Conservation (phyloP, 2,113 vertebrate genomes). For the rabbit (Oryctolagus cuniculus) region mOryCun1.1 NC_091441.1:100611001-100611500, state of each 20-base stretch:
- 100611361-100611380: neutral
- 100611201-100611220: neutral
- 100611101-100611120: neutral
- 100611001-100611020: no score
- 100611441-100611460: neutral
- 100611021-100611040: no score
- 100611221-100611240: neutral
- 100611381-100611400: neutral
- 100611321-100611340: neutral
- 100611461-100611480: neutral
- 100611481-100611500: neutral
- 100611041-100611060: no score
- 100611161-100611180: neutral
- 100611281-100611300: neutral
- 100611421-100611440: neutral
- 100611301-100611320: neutral
- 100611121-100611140: neutral
- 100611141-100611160: neutral
- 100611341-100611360: neutral
- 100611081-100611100: neutral
- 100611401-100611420: neutral
- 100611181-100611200: neutral
- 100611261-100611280: neutral
- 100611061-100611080: no score
- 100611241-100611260: neutral